Conservation (phyloP, 2,113 vertebrate genomes). For the Pagrus major region DNA sequence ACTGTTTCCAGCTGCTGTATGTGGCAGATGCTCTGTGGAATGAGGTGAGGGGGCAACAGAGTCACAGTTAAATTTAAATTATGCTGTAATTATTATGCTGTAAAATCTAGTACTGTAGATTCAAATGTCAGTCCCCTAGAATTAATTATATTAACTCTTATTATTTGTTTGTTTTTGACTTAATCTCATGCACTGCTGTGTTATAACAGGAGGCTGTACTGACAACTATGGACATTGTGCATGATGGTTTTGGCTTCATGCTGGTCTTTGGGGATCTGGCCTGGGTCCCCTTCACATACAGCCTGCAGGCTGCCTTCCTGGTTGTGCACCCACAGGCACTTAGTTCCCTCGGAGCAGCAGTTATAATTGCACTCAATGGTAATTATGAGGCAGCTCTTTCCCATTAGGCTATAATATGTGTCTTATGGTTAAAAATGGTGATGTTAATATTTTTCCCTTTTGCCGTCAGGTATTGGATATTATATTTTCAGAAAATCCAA, state of each 20-base stretch:
- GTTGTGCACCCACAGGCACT: slow-evolving; percentile 88
- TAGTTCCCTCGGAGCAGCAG: slow-evolving; percentile 65
- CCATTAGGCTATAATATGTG: background rate
- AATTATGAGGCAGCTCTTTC: slow-evolving; percentile 17
- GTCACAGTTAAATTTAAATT: background rate
- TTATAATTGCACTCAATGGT: slow-evolving; percentile 88
- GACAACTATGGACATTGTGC: slow-evolving; percentile 93
- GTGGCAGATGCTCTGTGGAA: slow-evolving; percentile 91
- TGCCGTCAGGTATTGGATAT: slow-evolving; percentile 86
- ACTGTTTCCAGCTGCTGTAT: slow-evolving; percentile 90
- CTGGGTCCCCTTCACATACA: slow-evolving; percentile 93
- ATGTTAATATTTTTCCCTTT: slow-evolving; percentile 8
- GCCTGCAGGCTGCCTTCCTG: slow-evolving; percentile 90
- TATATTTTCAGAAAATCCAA: slow-evolving; percentile 92
- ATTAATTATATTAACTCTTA: background rate
- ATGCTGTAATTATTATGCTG: no score
- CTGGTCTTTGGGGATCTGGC: slow-evolving; percentile 90
- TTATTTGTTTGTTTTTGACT: background rate
- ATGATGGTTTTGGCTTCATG: slow-evolving; percentile 95
- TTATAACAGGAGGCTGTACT: slow-evolving; percentile 87
- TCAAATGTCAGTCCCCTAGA: background rate
- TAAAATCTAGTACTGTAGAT: background rate
- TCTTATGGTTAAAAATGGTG: background rate
- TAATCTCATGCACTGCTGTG: background rate
- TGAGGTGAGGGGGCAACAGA: slow-evolving; percentile 80